phyloP scores from a whole-genome alignment of 2,888 invertebrate genomes.

The Falcaria lacertinaria region DNA sequence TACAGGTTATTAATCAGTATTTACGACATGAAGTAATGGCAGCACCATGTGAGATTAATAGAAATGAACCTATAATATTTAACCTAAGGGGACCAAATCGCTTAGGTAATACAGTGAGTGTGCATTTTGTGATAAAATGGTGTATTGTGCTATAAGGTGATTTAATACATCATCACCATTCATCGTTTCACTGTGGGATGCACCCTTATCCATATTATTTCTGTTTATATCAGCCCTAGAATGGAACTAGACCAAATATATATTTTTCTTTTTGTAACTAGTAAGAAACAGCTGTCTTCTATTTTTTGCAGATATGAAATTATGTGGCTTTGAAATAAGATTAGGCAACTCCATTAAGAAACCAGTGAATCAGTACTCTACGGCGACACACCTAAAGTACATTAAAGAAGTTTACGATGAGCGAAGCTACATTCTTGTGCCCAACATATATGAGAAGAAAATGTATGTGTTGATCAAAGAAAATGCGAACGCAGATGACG shows the following conservation, averaged over 20 bases:
- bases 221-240: too few species aligned
- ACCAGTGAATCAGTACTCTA: slow-evolving; percentile 27
- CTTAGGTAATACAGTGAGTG: slow-evolving; percentile 34
- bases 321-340: slow-evolving; percentile 82
- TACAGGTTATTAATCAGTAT: slow-evolving; percentile 84
- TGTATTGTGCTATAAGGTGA: too few species aligned
- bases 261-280: too few species aligned
- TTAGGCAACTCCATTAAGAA: slow-evolving; percentile 78
- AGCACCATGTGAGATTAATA: slow-evolving; percentile 83
- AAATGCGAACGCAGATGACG: slow-evolving; percentile 68
- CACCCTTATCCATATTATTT: too few species aligned
- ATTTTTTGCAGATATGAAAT: slow-evolving; percentile 69
- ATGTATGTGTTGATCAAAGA: slow-evolving; percentile 80
- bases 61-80: slow-evolving; percentile 79
- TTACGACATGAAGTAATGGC: slow-evolving; percentile 81
- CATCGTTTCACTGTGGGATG: too few species aligned
- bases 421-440: slow-evolving; percentile 77
- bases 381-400: slow-evolving; percentile 44
- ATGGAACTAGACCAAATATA: too few species aligned
- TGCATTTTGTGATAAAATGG: not conserved
- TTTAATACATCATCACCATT: too few species aligned
- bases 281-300: too few species aligned
- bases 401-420: slow-evolving; percentile 64
- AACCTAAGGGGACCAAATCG: slow-evolving; percentile 40
- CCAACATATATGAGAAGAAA: slow-evolving; percentile 56